Percentiles rank a stretch among this genome's conserved stretches.
Evolutionary conservation across 2,113 vertebrate species (phyloP).

Genomic region (Pithys albifrons): DNA sequence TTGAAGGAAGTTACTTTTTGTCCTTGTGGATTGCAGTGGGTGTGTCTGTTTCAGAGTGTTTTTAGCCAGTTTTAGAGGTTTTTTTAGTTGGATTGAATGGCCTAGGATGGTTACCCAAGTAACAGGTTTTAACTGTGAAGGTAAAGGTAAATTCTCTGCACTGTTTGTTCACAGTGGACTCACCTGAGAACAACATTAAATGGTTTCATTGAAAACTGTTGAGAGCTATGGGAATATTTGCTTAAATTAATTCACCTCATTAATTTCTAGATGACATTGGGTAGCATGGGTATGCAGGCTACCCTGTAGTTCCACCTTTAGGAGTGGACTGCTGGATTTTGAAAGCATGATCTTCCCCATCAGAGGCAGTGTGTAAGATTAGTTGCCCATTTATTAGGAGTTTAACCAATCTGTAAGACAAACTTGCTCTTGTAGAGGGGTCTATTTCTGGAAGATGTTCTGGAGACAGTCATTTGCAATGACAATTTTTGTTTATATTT

Average conservation of each 20-base stretch:
- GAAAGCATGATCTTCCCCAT: background rate
- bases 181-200: background rate
- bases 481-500: background rate
- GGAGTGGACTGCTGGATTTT: background rate
- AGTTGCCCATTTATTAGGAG: background rate
- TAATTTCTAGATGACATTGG: background rate
- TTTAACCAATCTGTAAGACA: background rate
- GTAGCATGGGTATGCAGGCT: background rate
- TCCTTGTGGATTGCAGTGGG: background rate
- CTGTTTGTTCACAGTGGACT: background rate
- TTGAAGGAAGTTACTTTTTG: constrained; percentile 37
- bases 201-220: background rate
- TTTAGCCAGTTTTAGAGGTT: background rate
- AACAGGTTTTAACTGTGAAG: background rate
- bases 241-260: background rate
- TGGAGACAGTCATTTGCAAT: background rate
- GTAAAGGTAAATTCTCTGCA: background rate
- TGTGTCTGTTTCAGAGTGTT: background rate
- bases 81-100: background rate
- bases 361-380: background rate
- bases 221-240: background rate
- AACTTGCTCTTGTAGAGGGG: background rate
- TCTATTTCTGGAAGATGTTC: background rate
- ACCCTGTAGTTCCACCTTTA: background rate
- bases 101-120: background rate